Conservation (phyloP, 1,140 invertebrate species). For the Conus betulinus region DNA sequence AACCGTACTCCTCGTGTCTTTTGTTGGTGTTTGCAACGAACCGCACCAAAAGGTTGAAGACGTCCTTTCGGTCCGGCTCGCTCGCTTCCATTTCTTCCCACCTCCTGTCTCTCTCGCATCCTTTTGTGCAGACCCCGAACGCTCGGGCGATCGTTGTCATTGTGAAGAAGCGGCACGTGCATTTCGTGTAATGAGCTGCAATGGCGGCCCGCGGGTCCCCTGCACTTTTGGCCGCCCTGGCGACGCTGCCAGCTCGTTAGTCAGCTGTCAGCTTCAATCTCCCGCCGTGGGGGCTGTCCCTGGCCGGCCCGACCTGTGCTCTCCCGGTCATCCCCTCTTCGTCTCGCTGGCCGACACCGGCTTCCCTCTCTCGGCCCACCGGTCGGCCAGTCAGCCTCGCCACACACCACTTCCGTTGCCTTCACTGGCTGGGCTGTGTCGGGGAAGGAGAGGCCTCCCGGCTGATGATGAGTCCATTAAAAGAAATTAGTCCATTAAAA, state of each 20-base stretch:
- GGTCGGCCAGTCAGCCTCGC: neutral
- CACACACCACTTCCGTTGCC: neutral
- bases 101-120: too few species aligned
- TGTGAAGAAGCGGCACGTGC: neutral
- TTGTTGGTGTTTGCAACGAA: too few species aligned
- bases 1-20: too few species aligned
- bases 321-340: conserved; percentile 20
- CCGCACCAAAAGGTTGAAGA: too few species aligned
- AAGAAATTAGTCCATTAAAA: conserved; percentile 2
- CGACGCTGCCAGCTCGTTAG: conserved; percentile 5
- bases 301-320: neutral
- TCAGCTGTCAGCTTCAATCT: conserved; percentile 27
- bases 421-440: neutral
- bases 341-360: neutral
- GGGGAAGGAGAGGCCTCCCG: neutral
- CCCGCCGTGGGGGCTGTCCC: neutral
- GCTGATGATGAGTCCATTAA: conserved; percentile 1
- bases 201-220: conserved; percentile 5
- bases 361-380: neutral
- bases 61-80: too few species aligned
- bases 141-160: neutral
- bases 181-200: conserved; percentile 26
- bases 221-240: conserved; percentile 12
- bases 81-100: too few species aligned
- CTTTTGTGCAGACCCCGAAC: too few species aligned